Conservation (phyloP, 2,888 invertebrate species). For the Ectemnius continuus region DNA sequence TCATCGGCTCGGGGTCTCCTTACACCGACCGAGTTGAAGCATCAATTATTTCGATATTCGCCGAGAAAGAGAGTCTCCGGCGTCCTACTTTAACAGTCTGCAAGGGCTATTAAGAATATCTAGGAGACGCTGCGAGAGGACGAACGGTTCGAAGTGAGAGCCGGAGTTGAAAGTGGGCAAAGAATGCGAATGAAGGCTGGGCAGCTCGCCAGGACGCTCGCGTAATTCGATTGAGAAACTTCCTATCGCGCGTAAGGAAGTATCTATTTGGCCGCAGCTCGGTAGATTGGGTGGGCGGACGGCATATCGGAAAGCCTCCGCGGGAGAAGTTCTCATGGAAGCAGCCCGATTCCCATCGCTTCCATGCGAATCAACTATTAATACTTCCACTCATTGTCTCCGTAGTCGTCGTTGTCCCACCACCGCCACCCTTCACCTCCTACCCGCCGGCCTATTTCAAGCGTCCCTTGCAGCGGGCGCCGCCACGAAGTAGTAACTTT, state of each 20-base stretch:
- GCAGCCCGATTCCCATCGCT: slow-evolving; percentile 63
- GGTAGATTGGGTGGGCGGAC: slow-evolving; percentile 17
- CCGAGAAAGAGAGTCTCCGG: slow-evolving; percentile 19
- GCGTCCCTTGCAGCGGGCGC: background rate
- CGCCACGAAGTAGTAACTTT: slow-evolving; percentile 58
- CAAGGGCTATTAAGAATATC: slow-evolving; percentile 36
- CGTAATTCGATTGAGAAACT: slow-evolving; percentile 68
- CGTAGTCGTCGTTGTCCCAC: slow-evolving; percentile 22
- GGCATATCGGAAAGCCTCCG: slow-evolving; percentile 35
- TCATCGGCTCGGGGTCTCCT: slow-evolving; percentile 11
- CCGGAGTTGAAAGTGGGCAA: background rate
- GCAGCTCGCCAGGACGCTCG: slow-evolving; percentile 56
- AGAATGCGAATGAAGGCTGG: slow-evolving; percentile 7
- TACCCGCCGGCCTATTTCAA: slow-evolving; percentile 7
- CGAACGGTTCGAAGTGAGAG: slow-evolving; percentile 1
- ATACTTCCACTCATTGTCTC: slow-evolving; percentile 49
- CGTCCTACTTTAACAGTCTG: slow-evolving; percentile 1
- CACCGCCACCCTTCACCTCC: too few relatives aligned
- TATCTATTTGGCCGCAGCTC: slow-evolving; percentile 9
- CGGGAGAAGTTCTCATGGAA: slow-evolving; percentile 63
- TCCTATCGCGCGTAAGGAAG: slow-evolving; percentile 41
- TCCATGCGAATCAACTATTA: slow-evolving; percentile 70
- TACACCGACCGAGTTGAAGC: slow-evolving; percentile 12
- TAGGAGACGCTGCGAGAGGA: slow-evolving; percentile 1
- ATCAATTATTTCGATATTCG: slow-evolving; percentile 54